Evolutionary conservation across 2,797 vertebrate species (phyloP), one percentile per base, ranked within the genome.

Genomic region (Coregonus ussuriensis): DNA sequence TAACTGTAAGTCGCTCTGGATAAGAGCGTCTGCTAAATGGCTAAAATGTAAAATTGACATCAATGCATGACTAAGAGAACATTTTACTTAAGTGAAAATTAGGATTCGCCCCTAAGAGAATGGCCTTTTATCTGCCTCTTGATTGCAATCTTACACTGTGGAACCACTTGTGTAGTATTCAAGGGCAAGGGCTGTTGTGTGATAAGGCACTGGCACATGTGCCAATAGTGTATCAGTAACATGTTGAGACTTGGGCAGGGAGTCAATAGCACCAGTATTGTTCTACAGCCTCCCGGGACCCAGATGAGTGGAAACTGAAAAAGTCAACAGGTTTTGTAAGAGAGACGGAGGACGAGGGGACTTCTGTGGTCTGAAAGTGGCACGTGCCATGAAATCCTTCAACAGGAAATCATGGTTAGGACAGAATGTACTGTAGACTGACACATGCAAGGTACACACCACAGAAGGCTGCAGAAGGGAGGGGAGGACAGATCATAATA

Each of bases 371-470:
- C 15, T 69, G 15, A 33, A 68, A 7, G 51, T 51, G 72, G 53
- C 77, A 62, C 21, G 35, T 56, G 35, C 72, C 47, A 31, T 35
- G 25, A 75, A 37, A 75, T 4, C n/a, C 65, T 35, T 29, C 7
- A 29, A 77, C 76, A 70, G 77, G 72, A 78, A 74, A 41, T 66
- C 3, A 3, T 69, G 65, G 51, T 74, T 69, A 70, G 52, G 9
- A 74, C 33, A 62, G 18, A 69, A 33, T 54, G 63, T 78, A 33
- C 53, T 74, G 41, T 14, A n/a, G 62, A 67, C 31, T 35, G 65
- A 9, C 71, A 54, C 71, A 56, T 13, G 13, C 69, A 71, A 18
- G 2, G 2, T 59, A 5, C n/a, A n/a, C 56, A 59, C 16, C 56
- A 59, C n/a, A 59, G 15, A n/a, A 59, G 16, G 15, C 41, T 47